A percentile compares a stretch with the other conserved stretches of the same genome.
These are phyloP conservation scores for Oreocharis arfaki DNA, from an alignment of 2,113 vertebrate species.

Conservation along the genomic window DNA sequence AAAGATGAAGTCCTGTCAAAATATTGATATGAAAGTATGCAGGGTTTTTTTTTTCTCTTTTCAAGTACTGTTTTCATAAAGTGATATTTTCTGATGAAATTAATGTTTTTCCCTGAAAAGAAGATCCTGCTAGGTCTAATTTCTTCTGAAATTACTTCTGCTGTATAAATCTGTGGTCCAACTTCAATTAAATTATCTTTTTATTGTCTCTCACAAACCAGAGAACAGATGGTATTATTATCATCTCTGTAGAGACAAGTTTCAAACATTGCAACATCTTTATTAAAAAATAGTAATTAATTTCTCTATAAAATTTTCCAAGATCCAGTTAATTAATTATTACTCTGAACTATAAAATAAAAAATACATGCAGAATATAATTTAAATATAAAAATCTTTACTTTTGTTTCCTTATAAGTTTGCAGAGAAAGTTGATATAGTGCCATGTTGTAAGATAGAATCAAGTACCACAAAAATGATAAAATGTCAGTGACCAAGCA, in stretches of 20 bases:
- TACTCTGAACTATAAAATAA: not conserved
- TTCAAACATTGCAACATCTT: not conserved
- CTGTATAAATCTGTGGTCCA: not conserved
- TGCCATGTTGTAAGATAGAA: not conserved
- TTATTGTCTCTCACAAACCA: constrained; percentile 14
- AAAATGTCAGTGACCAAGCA: not conserved
- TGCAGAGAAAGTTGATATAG: not conserved
- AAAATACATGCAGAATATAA: not conserved
- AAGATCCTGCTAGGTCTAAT: constrained; percentile 12
- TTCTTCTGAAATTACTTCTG: constrained; percentile 38
- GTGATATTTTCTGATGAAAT: not conserved
- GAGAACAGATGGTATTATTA: not conserved
- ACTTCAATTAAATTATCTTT: constrained; percentile 27
- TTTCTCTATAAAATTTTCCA: not conserved
- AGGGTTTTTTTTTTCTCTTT: not conserved
- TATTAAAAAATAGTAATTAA: constrained; percentile 1
- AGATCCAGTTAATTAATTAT: not conserved
- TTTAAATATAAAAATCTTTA: not conserved
- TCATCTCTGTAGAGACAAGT: not conserved
- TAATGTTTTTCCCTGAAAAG: not conserved
- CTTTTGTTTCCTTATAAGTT: not conserved
- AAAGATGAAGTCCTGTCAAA: not conserved
- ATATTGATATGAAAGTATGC: not conserved
- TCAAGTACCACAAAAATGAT: not conserved
- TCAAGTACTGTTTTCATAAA: not conserved